Evolutionary conservation across 2,888 invertebrate genomes (phyloP), one percentile per base, ranked within the genome.

Genomic region (Liposcelis brunnea): DNA sequence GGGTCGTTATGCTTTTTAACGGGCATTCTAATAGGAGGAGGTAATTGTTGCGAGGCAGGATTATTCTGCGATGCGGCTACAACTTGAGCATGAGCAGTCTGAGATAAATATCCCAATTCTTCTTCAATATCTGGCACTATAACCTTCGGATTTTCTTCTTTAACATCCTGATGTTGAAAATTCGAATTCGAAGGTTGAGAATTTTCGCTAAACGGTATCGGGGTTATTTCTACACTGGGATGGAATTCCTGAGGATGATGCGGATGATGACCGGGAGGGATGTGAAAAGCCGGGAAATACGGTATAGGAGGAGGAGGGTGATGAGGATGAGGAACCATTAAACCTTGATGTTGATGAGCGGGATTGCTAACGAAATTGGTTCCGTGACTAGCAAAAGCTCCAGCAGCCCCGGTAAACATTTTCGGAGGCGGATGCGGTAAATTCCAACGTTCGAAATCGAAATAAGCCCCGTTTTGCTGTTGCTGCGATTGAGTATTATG

Each of bases 111-210:
- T 63, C 80, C 80, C 59, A 86, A 70, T 67, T 86, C 86, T 67
- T 86, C 84, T 65, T 85, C 85, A 62, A 86, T 84, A 67, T 85
- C 83, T 55, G 85, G 85, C 58, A 85, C 84, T 57, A 85, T 81
- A 56, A 85, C 84, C 71, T 84, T 84, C 54, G 80, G 80, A 64
- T 77, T 76, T 57, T 75, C 74, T 61, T 78, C 79, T 53, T 74
- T 47, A 34, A 53, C 58, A 43, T 48, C 53, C 11, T 50, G 35
- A 48, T 49, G 52, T 43, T 54, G 54, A 43, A 51, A 54, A 3
- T 35, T 40, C 36, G 33, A 16, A 49, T 51, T 26, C 5, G 8
- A 6, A 4, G 4, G 26, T 26, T 26, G 26, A 26, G 26, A 26
- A 26, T 26, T 53, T 16, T 52, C 54, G 43, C 44, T 50, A 33